These are phyloP conservation scores for Tipula confusa DNA, from an alignment of 2,888 invertebrate species.

Conservation along the genomic window DNA sequence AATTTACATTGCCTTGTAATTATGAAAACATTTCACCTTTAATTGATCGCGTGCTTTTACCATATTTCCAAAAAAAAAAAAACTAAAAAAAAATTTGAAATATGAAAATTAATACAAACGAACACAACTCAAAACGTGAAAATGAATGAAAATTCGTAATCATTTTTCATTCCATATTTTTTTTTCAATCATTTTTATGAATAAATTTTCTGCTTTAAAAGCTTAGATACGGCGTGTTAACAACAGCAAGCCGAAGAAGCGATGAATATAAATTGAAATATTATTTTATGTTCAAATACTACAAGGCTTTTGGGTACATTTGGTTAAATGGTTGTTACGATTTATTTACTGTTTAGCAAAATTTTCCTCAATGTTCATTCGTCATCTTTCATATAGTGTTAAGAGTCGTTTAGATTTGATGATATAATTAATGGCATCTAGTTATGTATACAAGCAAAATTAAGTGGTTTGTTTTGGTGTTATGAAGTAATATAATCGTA, in stretches of 20 bases:
- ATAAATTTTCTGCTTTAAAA: not conserved
- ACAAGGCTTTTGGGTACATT: not conserved
- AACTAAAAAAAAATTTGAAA: not conserved
- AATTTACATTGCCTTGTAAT: conserved; percentile 3
- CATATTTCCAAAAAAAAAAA: not conserved
- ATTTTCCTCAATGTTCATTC: not conserved
- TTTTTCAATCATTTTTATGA: not conserved
- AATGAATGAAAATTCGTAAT: not conserved
- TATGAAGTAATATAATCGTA: not conserved
- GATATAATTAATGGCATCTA: not conserved
- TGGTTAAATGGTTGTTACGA: not conserved
- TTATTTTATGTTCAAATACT: not conserved
- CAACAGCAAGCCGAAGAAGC: not conserved
- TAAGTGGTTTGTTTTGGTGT: not conserved
- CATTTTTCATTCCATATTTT: not conserved
- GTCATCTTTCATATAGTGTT: not conserved
- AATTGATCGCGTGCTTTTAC: not conserved
- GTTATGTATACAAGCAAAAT: not conserved
- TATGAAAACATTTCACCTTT: conserved; percentile 12
- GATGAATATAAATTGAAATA: not conserved
- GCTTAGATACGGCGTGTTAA: not conserved
- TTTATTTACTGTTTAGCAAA: not conserved
- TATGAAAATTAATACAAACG: not conserved
- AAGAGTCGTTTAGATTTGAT: not conserved
- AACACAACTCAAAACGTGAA: not conserved